Base-by-base conservation (phyloP, 2,113 vertebrate species). In the Elaphurus davidianus region DNA sequence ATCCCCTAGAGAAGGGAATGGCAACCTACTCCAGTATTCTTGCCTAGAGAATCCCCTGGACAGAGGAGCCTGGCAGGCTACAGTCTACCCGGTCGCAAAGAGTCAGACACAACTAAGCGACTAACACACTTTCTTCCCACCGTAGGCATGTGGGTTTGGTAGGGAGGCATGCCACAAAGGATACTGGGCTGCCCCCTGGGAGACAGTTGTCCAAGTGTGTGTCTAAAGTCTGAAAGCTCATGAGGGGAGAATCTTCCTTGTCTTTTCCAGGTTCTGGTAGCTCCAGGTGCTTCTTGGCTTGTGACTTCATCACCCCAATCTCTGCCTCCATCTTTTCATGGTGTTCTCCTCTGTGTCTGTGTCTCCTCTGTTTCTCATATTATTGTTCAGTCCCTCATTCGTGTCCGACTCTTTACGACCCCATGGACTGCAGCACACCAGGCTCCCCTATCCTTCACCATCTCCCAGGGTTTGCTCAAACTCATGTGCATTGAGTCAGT, bases 361-460 rank as follows among this genome's bases (percentile, higher is more conserved):
- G 28, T 76, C 23, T 59, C 71, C 27, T 50, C n/a, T 27, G 15
- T 79, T 95, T 94, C 30, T 90, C 23, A 76, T 43, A 2, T 27
- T 43, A 14, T 43, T 3, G 0, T 76, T 11, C 21, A 74, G 67
- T 36, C 36, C 21, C 36, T 74, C 36, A 40, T 36, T 74, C 21
- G 0, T 74, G 67, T 74, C 67, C 0, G 0, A 25, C 36, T 40
- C 36, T 40, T 25, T 40, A 8, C 0, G 21, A 40, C 19, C 67
- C 19, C 19, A 13, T 0, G 36, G 36, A 6, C 67, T 40, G 19
- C 19, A 23, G 36, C 36, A 40, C 5, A 1, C n/a, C 36, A 40
- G n/a, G 10, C 67, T 74, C 36, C 67, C 67, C n/a, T 67, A 1
- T 74, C 36, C 36, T 40, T 76, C 12, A 76, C 36, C 71, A 7